Conservation (phyloP, 2,888 invertebrate species). For the Notodonta ziczac region DNA sequence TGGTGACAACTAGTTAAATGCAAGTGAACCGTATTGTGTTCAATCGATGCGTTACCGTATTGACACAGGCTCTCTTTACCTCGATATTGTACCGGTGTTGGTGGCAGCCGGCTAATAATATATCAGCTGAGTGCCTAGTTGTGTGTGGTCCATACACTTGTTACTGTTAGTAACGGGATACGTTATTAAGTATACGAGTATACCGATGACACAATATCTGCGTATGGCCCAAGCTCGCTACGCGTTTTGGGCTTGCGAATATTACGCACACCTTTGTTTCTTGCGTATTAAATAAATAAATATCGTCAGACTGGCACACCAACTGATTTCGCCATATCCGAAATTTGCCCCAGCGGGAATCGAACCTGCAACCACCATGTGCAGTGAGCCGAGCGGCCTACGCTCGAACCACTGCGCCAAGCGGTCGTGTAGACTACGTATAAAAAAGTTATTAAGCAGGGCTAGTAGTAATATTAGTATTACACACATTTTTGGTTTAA, state of each 20-base stretch:
- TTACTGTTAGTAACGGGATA: slow-evolving; percentile 73
- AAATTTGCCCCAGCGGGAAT: too few relatives aligned
- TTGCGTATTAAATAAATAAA: too few relatives aligned
- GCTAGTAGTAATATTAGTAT: too few relatives aligned
- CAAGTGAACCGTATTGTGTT: slow-evolving; percentile 46
- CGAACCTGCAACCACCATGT: too few relatives aligned
- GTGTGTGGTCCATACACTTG: slow-evolving; percentile 59
- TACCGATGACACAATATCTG: slow-evolving; percentile 60
- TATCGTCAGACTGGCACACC: too few relatives aligned
- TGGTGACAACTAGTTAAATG: slow-evolving; percentile 14
- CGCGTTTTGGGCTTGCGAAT: slow-evolving; percentile 13
- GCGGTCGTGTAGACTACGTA: too few relatives aligned
- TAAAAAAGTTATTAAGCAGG: too few relatives aligned
- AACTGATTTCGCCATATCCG: too few relatives aligned
- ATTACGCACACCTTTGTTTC: not conserved
- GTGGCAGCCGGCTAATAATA: slow-evolving; percentile 58
- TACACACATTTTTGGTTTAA: too few relatives aligned
- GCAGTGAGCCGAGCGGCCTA: too few relatives aligned
- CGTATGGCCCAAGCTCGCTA: not conserved
- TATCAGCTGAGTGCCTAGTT: slow-evolving; percentile 54
- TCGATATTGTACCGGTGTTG: slow-evolving; percentile 61
- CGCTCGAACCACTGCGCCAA: too few relatives aligned
- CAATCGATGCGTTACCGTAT: slow-evolving; percentile 44
- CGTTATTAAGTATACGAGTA: slow-evolving; percentile 59
- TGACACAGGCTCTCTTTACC: slow-evolving; percentile 57